These are phyloP conservation scores for Piscicola geometra DNA, from an alignment of 2,888 invertebrate genomes.

Conservation along the genomic window DNA sequence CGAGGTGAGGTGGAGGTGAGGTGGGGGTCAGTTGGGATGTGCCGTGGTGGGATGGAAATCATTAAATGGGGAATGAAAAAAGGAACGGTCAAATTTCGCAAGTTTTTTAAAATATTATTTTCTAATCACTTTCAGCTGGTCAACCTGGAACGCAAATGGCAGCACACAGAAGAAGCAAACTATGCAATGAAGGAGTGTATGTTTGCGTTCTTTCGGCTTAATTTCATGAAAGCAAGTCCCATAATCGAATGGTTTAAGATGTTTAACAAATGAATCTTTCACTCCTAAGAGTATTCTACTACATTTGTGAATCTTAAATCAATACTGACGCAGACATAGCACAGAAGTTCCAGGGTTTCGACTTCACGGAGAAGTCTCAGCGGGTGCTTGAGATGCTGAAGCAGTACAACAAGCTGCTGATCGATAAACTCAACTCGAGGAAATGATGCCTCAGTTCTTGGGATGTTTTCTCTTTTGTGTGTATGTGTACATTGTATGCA, in stretches of 20 bases:
- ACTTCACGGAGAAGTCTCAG: slow-evolving; percentile 65
- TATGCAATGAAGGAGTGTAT: slow-evolving; percentile 67
- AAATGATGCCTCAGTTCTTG: no score
- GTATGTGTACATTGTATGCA: no score
- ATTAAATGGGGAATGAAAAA: neutral
- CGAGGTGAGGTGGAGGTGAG: neutral
- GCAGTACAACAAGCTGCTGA: slow-evolving; percentile 62
- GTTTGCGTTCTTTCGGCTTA: slow-evolving; percentile 41
- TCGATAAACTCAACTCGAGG: slow-evolving; percentile 48
- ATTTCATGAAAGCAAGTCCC: slow-evolving; percentile 48
- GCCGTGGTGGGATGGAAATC: neutral
- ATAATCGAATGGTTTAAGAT: slow-evolving; percentile 46
- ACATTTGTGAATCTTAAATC: no score
- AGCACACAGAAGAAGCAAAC: slow-evolving; percentile 67
- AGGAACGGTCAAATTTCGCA: neutral
- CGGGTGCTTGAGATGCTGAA: slow-evolving; percentile 62
- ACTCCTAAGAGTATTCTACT: no score
- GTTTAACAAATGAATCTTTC: no score
- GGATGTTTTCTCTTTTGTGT: no score
- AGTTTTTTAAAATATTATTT: neutral
- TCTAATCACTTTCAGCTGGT: slow-evolving; percentile 60
- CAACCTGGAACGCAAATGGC: slow-evolving; percentile 67
- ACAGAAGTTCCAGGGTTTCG: slow-evolving; percentile 66
- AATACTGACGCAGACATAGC: slow-evolving; percentile 57
- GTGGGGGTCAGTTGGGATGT: neutral